A percentile compares a stretch with the other conserved stretches of the same genome.
phyloP scores from a whole-genome alignment of 2,113 vertebrate species.

The Pandion haliaetus region DNA sequence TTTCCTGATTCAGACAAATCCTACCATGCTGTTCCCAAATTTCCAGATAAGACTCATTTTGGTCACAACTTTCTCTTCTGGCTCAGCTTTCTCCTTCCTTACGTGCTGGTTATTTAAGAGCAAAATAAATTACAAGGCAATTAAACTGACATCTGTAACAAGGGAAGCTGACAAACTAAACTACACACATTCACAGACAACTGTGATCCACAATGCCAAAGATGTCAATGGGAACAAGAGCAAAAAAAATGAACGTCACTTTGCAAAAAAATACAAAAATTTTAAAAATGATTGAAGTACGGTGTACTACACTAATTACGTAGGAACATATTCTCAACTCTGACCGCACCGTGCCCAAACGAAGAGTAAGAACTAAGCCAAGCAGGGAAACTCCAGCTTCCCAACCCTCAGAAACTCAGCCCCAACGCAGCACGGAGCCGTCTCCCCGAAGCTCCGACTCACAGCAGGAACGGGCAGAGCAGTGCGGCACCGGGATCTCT shows the following conservation, averaged over 20 bases:
- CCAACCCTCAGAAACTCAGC: not conserved
- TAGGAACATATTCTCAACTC: not conserved
- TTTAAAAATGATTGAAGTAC: not conserved
- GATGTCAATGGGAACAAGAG: not conserved
- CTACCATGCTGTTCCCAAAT: not conserved
- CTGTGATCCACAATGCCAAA: fast-evolving
- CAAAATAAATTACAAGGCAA: not conserved
- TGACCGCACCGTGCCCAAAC: not conserved
- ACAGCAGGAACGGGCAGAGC: not conserved
- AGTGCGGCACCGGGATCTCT: not conserved
- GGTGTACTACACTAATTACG: not conserved
- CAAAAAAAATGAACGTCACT: fast-evolving
- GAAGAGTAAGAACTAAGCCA: not conserved
- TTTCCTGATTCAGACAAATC: not conserved
- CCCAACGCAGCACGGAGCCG: fast-evolving
- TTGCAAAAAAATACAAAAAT: not conserved
- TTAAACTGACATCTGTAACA: not conserved
- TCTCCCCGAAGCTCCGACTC: fast-evolving
- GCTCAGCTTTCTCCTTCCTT: not conserved
- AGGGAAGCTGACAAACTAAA: not conserved
- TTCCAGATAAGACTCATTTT: not conserved
- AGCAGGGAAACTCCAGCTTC: not conserved
- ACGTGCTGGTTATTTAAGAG: not conserved
- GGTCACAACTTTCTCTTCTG: not conserved
- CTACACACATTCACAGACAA: not conserved